Base-by-base conservation (phyloP, 1,140 invertebrate species). In the Linepithema humile region DNA sequence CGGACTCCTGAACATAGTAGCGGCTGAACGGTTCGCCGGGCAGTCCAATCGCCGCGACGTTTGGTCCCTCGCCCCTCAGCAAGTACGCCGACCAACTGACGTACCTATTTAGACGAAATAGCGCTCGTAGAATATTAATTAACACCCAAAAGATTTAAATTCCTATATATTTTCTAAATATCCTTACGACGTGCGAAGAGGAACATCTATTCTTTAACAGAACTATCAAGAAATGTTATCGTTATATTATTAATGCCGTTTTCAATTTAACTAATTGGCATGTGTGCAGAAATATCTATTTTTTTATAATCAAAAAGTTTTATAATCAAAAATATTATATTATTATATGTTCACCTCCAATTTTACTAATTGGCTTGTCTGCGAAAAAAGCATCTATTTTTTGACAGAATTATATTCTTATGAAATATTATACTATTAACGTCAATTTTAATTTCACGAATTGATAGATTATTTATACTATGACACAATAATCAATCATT, bases 1-100 rank as follows among this genome's bases (percentile, higher is more conserved):
- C 95, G 32, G 96, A 96, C 72, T 98, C 97, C 91, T 98, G 97
- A 9, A 97, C 96, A 91, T 98, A 98, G 91, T 98, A 98, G 84
- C 97, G 96, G 86, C 96, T 96, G 92, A 97, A 98, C 4, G 97
- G 97, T 0, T 96, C 96, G 23, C 97, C 96, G 0, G 96, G 95
- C 1, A 97, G 94, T 40, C 96, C 95, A 29, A 96, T 95, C 0
- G 96, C 95, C 82, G 96, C 96, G 4, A 95, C 94, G 75, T 94
- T 94, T 2, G 92, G 88, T 55, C 95, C 93, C 62, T 95, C 95
- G 53, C 95, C 95, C 3, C 95, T 94, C 82, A 97, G 94, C 40
- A 98, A 91, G 91, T 96, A 97, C 1, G 97, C 96, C 35, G 96
- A 97, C 97, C 97, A 98, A 86, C 96, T 96, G 0, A 98, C 97